Evolutionary conservation across 2,113 vertebrate species (phyloP).

Genomic region (Gobio gobio): DNA sequence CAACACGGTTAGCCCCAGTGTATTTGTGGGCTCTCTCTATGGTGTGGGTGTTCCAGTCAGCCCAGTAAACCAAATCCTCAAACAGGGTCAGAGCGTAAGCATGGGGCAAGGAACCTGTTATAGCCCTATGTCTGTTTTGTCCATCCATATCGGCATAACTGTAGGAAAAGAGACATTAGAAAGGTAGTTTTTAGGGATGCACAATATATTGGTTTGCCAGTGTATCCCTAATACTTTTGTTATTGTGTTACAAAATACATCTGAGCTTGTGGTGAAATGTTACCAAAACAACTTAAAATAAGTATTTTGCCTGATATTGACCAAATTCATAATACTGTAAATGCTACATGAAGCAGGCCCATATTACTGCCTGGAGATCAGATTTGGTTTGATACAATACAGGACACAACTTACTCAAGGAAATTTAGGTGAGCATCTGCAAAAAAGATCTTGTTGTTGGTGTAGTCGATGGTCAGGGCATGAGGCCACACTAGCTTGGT

Average conservation of each 20-base stretch:
- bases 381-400: not conserved
- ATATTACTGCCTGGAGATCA: not conserved
- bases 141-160: slow-evolving; percentile 94
- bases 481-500: slow-evolving; percentile 96
- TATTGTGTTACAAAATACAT: not conserved
- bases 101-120: slow-evolving; percentile 87
- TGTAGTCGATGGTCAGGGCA: slow-evolving; percentile 95
- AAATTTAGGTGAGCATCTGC: slow-evolving; percentile 96
- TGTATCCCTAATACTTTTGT: not conserved
- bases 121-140: slow-evolving; percentile 86
- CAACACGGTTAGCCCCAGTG: slow-evolving; percentile 81
- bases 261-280: too few species aligned
- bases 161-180: slow-evolving; percentile 16
- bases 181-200: not conserved
- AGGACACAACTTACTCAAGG: slow-evolving; percentile 85
- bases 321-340: not conserved
- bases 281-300: too few species aligned
- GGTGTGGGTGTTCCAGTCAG: slow-evolving; percentile 96
- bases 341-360: not conserved
- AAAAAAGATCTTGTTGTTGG: slow-evolving; percentile 95
- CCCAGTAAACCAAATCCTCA: slow-evolving; percentile 96
- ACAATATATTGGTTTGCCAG: not conserved
- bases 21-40: slow-evolving; percentile 97
- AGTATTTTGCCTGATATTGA: too few species aligned
- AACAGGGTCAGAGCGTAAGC: slow-evolving; percentile 93